Conservation (phyloP, 2,888 invertebrate species). For the Euzophera pinguis region DNA sequence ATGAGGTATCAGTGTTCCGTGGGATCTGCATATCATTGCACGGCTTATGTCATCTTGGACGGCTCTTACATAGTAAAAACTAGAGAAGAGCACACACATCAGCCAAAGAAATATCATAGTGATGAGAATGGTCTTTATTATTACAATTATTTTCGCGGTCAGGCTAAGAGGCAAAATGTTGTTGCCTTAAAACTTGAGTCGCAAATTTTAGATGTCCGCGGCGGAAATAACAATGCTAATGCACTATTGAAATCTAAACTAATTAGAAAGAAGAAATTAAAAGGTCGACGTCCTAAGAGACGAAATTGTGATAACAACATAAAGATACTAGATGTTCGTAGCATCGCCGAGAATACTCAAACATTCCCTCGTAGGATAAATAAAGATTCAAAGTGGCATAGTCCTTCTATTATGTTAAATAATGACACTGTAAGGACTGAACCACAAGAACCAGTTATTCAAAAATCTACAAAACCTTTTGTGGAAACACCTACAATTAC, state of each 20-base stretch:
- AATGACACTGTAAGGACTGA: background rate
- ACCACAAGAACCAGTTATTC: background rate
- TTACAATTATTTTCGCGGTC: background rate
- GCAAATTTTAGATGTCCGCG: background rate
- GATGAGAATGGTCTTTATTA: background rate
- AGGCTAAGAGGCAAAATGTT: background rate
- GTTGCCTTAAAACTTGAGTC: background rate
- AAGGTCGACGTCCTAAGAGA: background rate
- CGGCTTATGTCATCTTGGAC: slow-evolving; percentile 17
- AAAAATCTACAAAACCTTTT: background rate
- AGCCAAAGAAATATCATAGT: background rate
- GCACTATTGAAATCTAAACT: too few relatives aligned
- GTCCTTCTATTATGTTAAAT: background rate
- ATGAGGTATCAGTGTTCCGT: slow-evolving; percentile 19
- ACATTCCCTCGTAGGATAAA: background rate
- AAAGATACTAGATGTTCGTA: background rate
- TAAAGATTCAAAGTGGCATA: background rate
- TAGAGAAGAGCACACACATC: background rate
- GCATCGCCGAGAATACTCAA: background rate
- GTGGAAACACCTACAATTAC: background rate
- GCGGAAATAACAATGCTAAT: background rate
- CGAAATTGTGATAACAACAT: background rate
- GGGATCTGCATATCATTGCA: slow-evolving; percentile 18
- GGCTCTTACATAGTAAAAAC: background rate
- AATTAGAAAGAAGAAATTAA: too few relatives aligned